phyloP scores from a whole-genome alignment of 2,888 invertebrate genomes.

The Acrobasis suavella region DNA sequence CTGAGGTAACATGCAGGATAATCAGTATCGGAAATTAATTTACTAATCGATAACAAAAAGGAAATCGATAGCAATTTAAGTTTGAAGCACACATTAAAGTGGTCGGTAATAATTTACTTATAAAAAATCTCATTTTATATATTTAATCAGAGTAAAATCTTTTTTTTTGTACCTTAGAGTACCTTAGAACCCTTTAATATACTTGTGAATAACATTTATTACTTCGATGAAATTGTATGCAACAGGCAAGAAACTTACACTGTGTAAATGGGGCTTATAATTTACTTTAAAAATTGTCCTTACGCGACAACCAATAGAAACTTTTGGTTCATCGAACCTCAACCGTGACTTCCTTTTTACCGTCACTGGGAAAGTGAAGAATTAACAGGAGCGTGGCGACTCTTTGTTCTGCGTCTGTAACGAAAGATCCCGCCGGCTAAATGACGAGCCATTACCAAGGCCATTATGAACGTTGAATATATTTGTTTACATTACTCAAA shows the following conservation, averaged over 20 bases:
- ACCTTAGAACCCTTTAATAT: no score
- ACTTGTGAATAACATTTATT: no score
- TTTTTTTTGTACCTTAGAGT: no score
- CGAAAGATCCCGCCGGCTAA: constrained; percentile 48
- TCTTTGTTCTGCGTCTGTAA: constrained; percentile 68
- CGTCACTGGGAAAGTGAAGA: constrained; percentile 69
- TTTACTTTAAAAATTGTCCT: constrained; percentile 32
- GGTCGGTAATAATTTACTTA: neutral
- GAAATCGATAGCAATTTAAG: constrained; percentile 22
- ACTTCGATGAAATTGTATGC: no score
- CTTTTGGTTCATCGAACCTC: constrained; percentile 58
- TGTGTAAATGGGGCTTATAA: neutral
- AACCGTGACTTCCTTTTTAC: constrained; percentile 79
- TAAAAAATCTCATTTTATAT: no score
- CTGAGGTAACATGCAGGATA: no score
- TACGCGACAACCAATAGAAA: constrained; percentile 22
- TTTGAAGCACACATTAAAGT: constrained; percentile 24
- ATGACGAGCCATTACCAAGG: constrained; percentile 51
- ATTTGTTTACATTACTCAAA: constrained; percentile 57
- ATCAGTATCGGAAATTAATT: neutral
- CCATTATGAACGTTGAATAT: constrained; percentile 55
- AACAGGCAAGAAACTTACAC: neutral
- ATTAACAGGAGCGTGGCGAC: constrained; percentile 69
- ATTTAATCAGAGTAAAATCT: no score
- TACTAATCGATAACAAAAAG: constrained; percentile 9